Evolutionary conservation across 2,888 invertebrate genomes (phyloP), one percentile per base, ranked within the genome.

Genomic region (Luperina nickerlii): DNA sequence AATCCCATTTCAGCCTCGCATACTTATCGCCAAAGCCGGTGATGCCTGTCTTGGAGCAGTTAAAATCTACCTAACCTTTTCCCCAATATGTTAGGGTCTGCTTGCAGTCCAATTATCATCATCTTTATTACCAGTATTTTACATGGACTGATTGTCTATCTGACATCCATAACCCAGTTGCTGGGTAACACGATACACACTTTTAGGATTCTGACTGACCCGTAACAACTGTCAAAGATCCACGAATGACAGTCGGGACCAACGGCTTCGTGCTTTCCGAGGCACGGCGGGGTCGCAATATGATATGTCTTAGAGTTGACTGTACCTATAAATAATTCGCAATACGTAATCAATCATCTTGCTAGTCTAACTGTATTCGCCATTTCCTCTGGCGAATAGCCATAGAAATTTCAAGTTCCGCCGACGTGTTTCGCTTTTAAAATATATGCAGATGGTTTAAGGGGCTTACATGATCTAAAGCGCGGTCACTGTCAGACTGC

Each of bases 311-410:
- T n/a, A 11, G 54, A 54, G 54, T 45, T 45, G 6, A n/a, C 18
- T n/a, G 32, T 81, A 81, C 70, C 27, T 20, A 88, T 87, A 83
- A 87, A 84, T 86, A 90, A 90, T 91, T 91, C 86, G 92, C 92
- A 89, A 90, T 84, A 92, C 87, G 89, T 88, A 91, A 91, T 90
- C 87, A 90, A 90, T 90, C 87, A 92, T 92, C 90, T 91, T 90
- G 90, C 90, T 90, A 92, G 90, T 90, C 90, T 94, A 95, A 95
- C 95, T 92, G 95, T 95, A 93, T 91, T 92, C 88, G 90, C 92
- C 94, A 92, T 95, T 95, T 96, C 95, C 96, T 95, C 90, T 89
- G 74, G 92, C 93, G 91, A 94, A 94, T 93, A 92, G 92, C 93
- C 90, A 93, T 92, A 93, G 91, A 92, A 92, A 94, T 93, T 83